Evolutionary conservation across 2,888 invertebrate species (phyloP).

Genomic region (Pristionchus japonicus): DNA sequence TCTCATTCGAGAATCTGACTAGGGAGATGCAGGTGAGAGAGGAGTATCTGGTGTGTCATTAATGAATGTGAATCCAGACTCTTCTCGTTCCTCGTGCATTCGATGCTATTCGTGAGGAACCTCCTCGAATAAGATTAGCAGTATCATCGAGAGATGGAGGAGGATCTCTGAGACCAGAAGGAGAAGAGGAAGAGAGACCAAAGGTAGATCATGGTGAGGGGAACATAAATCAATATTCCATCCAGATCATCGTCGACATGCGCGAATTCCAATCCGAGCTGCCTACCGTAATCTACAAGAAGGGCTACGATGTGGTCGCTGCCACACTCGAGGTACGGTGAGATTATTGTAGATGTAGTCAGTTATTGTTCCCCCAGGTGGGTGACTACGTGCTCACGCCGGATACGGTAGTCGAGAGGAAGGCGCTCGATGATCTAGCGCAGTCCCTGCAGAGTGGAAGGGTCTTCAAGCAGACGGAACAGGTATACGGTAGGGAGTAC

Average conservation of each 20-base stretch:
- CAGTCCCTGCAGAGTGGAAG: conserved; percentile 95
- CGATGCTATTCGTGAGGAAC: conserved; percentile 67
- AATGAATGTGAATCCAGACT: conserved; percentile 53
- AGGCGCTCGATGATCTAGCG: conserved; percentile 90
- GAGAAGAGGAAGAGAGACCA: conserved; percentile 51
- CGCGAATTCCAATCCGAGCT: conserved; percentile 96
- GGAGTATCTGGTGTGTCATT: conserved; percentile 81
- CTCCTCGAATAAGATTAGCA: conserved; percentile 56
- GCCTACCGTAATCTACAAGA: conserved; percentile 91
- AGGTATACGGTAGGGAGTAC: conserved; percentile 56
- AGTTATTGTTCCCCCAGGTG: conserved; percentile 76
- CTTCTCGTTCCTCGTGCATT: conserved; percentile 69
- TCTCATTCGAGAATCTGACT: conserved; percentile 88
- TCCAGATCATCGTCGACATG: conserved; percentile 88
- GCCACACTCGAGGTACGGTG: conserved; percentile 61
- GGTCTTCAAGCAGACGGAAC: conserved; percentile 91
- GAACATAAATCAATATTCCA: neutral
- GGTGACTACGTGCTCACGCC: conserved; percentile 98
- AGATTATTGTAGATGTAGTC: neutral
- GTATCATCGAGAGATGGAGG: conserved; percentile 53
- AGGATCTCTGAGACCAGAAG: conserved; percentile 49
- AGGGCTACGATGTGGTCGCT: conserved; percentile 89
- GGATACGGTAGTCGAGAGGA: conserved; percentile 95
- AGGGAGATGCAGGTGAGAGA: conserved; percentile 81
- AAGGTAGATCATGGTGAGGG: conserved; percentile 44